A percentile compares a stretch with the other conserved stretches of the same genome.
phyloP scores from a whole-genome alignment of 2,113 vertebrate genomes.

The Australoheros scitulus region DNA sequence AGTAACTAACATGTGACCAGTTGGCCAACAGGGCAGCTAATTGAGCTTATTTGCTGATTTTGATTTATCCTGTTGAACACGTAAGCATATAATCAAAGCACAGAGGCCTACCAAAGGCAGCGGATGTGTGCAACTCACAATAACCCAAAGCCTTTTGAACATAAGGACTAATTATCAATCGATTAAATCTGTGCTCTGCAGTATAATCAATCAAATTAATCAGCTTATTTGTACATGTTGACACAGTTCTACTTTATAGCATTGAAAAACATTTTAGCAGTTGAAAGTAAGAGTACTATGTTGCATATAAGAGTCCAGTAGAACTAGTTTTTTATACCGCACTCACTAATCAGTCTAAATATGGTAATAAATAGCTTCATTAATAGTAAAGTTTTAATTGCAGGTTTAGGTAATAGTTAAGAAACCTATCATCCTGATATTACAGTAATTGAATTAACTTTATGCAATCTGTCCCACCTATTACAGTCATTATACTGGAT shows the following conservation, averaged over 20 bases:
- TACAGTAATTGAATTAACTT: background rate
- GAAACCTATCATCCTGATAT: background rate
- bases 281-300: background rate
- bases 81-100: background rate
- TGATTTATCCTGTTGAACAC: fast-evolving
- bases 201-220: background rate
- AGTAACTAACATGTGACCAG: background rate
- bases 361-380: background rate
- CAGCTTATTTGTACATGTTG: conserved; percentile 3
- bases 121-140: background rate
- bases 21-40: background rate
- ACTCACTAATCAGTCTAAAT: background rate
- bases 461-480: background rate
- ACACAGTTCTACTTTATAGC: background rate
- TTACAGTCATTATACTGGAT: background rate
- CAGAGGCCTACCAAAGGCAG: background rate
- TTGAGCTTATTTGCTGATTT: background rate
- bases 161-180: background rate
- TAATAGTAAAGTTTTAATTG: background rate
- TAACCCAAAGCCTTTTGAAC: background rate
- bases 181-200: background rate
- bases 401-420: background rate
- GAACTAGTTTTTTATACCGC: background rate
- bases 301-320: background rate
- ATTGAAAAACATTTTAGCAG: background rate